Evolutionary conservation across 1,140 invertebrate genomes (phyloP).

Genomic region (Brachionus koreanus): DNA sequence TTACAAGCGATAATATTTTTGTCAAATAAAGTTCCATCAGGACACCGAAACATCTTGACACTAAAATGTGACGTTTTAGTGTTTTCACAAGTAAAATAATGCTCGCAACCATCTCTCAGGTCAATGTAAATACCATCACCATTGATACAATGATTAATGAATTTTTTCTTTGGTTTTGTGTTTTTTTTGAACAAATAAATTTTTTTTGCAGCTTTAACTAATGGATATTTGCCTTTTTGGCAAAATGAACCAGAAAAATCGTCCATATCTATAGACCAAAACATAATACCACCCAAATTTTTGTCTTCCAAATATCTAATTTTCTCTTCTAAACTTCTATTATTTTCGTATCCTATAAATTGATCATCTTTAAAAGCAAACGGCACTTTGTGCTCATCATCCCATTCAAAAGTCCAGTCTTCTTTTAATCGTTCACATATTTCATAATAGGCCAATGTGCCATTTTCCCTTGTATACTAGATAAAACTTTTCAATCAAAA

Average conservation of each 20-base stretch:
- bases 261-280: conserved; percentile 49
- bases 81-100: conserved; percentile 9
- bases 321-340: not conserved
- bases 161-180: not conserved
- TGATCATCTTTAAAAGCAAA: conserved; percentile 79
- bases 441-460: conserved; percentile 91
- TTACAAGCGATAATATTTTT: conserved; percentile 13
- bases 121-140: conserved; percentile 4
- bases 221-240: not conserved
- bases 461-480: conserved; percentile 69
- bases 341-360: conserved; percentile 89
- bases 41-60: not conserved
- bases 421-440: conserved; percentile 58
- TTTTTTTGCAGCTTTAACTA: conserved; percentile 17
- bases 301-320: conserved; percentile 76
- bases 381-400: conserved; percentile 50
- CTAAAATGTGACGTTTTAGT: not conserved
- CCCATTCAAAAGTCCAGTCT: not conserved
- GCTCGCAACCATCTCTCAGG: not conserved
- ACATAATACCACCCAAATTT: conserved; percentile 52
- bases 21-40: conserved; percentile 5
- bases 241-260: conserved; percentile 11
- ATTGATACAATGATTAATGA: not conserved
- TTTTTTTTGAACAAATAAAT: not conserved
- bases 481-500: too few relatives aligned